Percentiles rank a stretch among this genome's conserved stretches.
Conservation (phyloP, 2,797 vertebrate species). For the Ptychadena robeensis region DNA sequence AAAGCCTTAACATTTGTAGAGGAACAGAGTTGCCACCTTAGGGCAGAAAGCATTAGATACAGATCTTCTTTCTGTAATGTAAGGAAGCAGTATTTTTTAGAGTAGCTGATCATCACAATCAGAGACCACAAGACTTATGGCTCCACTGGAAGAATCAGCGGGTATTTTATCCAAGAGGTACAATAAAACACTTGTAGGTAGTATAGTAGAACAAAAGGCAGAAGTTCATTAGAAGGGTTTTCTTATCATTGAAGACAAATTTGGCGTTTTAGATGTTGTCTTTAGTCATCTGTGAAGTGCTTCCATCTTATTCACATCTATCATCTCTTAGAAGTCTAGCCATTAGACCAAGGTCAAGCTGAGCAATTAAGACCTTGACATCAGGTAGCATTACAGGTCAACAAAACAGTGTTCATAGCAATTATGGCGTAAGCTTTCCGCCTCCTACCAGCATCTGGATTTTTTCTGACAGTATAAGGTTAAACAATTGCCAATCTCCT, state of each 20-base stretch:
- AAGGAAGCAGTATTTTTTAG: no score
- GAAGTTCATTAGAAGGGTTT: neutral
- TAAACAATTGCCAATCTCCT: neutral
- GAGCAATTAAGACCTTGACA: conserved; percentile 37
- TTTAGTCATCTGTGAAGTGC: neutral
- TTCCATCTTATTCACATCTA: conserved; percentile 8
- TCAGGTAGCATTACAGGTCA: conserved; percentile 3
- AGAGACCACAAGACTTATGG: no score
- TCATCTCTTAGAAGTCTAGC: neutral
- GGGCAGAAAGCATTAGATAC: no score
- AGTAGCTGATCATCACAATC: no score
- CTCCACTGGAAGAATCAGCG: no score
- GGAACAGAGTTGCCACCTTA: no score
- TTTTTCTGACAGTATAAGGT: conserved; percentile 2
- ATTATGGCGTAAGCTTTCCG: neutral
- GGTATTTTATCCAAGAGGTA: no score
- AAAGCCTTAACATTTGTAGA: no score
- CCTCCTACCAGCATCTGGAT: conserved; percentile 17
- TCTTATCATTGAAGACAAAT: neutral
- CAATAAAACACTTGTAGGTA: no score
- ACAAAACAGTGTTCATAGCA: neutral
- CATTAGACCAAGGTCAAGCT: conserved; percentile 17
- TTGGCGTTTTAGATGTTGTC: conserved; percentile 1
- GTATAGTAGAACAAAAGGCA: neutral
- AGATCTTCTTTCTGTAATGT: no score